Conservation (phyloP, 2,113 vertebrate species). For the Trematocara nigrifrons region DNA sequence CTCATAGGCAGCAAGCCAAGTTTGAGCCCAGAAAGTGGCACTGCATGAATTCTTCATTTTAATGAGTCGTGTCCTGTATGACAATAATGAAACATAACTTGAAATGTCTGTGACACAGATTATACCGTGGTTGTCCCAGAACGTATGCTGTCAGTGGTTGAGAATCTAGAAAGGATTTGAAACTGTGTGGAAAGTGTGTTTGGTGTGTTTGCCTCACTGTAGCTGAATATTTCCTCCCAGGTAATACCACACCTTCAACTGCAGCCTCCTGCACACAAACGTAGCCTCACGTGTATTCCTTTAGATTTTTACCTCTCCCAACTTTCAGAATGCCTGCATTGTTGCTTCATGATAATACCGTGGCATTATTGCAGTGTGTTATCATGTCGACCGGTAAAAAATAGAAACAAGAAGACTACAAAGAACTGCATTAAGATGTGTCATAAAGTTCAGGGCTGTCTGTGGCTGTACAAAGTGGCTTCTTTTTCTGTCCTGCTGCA, state of each 20-base stretch:
- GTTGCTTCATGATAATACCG: background rate
- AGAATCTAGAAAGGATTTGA: background rate
- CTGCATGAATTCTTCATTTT: background rate
- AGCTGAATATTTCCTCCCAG: background rate
- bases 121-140: background rate
- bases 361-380: background rate
- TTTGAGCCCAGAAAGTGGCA: background rate
- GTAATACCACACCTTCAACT: background rate
- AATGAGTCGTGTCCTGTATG: background rate
- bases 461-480: background rate
- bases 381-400: background rate
- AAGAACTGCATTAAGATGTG: background rate
- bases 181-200: background rate
- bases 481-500: background rate
- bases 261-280: background rate
- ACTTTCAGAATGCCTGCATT: background rate
- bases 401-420: background rate
- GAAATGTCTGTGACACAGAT: background rate
- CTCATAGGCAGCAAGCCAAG: background rate
- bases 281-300: background rate
- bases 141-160: background rate
- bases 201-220: background rate
- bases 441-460: background rate
- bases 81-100: background rate
- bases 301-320: accelerated